Evolutionary conservation across 2,113 vertebrate species (phyloP).

Genomic region (Ifrita kowaldi): DNA sequence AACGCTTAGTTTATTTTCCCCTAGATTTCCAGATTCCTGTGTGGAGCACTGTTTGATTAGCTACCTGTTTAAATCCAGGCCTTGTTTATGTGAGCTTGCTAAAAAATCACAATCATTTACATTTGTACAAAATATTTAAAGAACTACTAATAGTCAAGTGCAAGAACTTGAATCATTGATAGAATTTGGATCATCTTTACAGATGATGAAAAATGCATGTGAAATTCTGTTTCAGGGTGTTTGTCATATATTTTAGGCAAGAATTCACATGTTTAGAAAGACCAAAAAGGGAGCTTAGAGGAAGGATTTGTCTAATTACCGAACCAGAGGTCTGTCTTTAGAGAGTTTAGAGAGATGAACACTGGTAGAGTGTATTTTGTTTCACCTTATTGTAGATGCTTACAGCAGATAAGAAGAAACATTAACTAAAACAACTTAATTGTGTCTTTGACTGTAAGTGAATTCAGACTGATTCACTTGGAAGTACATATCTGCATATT

Average conservation of each 20-base stretch:
- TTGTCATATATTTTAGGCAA: neutral
- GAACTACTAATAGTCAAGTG: accelerated
- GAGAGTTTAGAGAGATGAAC: neutral
- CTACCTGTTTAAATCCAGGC: neutral
- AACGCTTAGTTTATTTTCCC: neutral
- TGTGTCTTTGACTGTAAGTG: neutral
- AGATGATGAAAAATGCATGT: neutral
- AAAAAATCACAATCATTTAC: neutral
- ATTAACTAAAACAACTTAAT: neutral
- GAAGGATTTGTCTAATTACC: neutral
- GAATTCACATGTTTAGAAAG: neutral
- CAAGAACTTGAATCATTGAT: neutral
- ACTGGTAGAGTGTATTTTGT: neutral
- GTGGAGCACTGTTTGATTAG: neutral
- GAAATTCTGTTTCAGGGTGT: neutral
- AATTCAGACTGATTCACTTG: neutral
- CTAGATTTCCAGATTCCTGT: neutral
- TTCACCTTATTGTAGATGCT: neutral
- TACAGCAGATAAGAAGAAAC: neutral
- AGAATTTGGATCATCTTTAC: neutral
- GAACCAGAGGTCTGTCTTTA: neutral
- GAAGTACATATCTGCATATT: neutral
- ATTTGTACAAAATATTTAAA: neutral
- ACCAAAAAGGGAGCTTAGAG: neutral
- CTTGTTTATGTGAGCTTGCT: neutral